Conservation (phyloP, 1,140 invertebrate genomes). For the Tetramorium alpestre region DNA sequence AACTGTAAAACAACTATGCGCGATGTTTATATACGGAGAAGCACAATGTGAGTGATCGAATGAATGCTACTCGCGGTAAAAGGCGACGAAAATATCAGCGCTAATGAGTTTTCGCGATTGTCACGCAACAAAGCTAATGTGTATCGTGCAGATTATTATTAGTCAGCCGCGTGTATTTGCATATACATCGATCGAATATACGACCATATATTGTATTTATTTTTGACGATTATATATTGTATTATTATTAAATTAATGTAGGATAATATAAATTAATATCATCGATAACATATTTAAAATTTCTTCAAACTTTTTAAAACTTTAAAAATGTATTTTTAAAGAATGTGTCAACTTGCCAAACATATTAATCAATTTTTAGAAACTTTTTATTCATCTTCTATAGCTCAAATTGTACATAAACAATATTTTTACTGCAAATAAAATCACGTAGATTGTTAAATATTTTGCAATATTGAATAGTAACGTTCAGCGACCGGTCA, state of each 20-base stretch:
- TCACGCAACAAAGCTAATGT: neutral
- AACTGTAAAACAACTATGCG: slow-evolving; percentile 21
- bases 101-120: slow-evolving; percentile 22
- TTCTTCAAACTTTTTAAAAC: neutral
- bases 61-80: neutral
- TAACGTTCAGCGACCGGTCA: neutral
- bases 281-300: neutral
- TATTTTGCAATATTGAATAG: neutral
- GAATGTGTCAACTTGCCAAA: neutral
- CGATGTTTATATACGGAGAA: neutral
- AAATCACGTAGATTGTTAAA: neutral
- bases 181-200: neutral
- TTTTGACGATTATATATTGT: no score
- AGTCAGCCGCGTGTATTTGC: neutral
- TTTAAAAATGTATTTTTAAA: neutral
- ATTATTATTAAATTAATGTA: neutral
- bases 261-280: neutral
- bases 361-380: neutral
- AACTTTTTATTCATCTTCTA: neutral
- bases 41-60: neutral
- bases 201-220: neutral
- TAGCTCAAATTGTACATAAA: neutral
- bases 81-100: slow-evolving; percentile 20
- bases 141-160: slow-evolving; percentile 22
- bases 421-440: neutral